Evolutionary conservation across 2,113 vertebrate genomes (phyloP).

Genomic region (Petaurus breviceps): DNA sequence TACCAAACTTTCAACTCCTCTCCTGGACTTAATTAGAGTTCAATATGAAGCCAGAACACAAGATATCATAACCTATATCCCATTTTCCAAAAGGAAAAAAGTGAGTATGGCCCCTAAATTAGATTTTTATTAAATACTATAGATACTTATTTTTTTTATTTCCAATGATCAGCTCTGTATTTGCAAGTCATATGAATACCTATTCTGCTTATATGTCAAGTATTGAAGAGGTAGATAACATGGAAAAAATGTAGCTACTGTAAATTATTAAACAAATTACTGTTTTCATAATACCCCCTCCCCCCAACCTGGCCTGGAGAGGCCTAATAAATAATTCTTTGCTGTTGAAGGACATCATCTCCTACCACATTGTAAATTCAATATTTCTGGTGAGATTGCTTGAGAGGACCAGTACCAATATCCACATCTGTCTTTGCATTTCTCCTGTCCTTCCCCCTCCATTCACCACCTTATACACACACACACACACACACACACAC

Average conservation of each 20-base stretch:
- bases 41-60: neutral
- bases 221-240: neutral
- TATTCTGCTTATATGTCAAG: neutral
- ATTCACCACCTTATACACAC: neutral
- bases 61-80: neutral
- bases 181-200: neutral
- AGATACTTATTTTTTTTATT: neutral
- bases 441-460: neutral
- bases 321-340: neutral
- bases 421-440: neutral
- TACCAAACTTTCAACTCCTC: neutral
- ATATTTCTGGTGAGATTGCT: neutral
- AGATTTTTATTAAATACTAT: neutral
- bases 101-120: neutral
- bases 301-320: neutral
- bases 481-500: too few relatives aligned
- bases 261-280: neutral
- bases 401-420: neutral
- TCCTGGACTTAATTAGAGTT: neutral
- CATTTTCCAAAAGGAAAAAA: neutral
- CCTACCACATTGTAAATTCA: neutral
- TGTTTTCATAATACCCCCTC: too few relatives aligned
- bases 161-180: neutral
- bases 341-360: neutral
- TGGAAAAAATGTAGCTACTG: neutral